phyloP scores from a whole-genome alignment of 2,888 invertebrate species.

The Lithosia quadra region DNA sequence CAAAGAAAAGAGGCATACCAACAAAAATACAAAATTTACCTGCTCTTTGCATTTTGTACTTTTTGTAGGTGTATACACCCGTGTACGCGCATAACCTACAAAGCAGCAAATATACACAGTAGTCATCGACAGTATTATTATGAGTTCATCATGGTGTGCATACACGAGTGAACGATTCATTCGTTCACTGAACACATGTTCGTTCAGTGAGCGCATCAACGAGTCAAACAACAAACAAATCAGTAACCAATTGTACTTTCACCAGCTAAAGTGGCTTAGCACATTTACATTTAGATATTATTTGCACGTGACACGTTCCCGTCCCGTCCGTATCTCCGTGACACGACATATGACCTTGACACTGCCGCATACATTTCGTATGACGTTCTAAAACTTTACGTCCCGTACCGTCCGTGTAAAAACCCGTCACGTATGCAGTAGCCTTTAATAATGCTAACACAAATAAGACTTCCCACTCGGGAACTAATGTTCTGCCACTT shows the following conservation, averaged over 20 bases:
- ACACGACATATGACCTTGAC: no score
- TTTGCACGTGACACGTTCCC: no score
- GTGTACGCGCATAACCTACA: not conserved
- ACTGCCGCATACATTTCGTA: no score
- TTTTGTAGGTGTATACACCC: not conserved
- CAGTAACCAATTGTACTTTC: not conserved
- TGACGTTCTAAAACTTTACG: no score
- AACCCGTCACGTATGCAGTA: no score
- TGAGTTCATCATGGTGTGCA: constrained; percentile 3
- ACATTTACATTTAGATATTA: no score
- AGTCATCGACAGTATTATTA: not conserved
- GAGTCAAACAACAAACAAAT: constrained; percentile 11
- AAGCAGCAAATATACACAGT: not conserved
- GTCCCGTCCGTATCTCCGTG: no score
- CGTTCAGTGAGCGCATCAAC: constrained; percentile 10
- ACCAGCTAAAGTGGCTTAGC: no score
- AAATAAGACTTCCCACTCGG: constrained; percentile 1
- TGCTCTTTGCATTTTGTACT: no score
- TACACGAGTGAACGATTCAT: constrained; percentile 16
- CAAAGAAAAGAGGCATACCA: no score
- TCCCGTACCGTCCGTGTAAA: no score
- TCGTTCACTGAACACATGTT: constrained; percentile 10
- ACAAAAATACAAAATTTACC: no score
- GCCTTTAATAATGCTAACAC: constrained; percentile 7
- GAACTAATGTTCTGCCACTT: constrained; percentile 12